These are phyloP conservation scores for Ictidomys tridecemlineatus DNA, from an alignment of 2,113 vertebrate species.

Conservation along the genomic window DNA sequence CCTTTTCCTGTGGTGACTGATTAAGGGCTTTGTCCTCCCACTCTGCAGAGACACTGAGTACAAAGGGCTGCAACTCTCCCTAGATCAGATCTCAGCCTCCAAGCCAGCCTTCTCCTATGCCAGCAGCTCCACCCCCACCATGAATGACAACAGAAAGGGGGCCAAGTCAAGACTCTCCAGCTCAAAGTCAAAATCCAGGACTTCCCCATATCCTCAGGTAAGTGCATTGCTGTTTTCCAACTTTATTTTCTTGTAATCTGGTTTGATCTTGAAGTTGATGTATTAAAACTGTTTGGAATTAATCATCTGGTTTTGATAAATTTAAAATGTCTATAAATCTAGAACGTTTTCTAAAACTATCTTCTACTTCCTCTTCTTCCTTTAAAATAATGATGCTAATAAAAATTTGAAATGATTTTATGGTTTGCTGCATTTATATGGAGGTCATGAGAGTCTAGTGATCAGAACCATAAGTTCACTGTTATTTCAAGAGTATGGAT, in stretches of 20 bases:
- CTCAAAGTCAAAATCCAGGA: constrained; percentile 94
- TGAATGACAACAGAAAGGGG: constrained; percentile 92
- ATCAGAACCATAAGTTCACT: background rate
- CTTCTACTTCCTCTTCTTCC: background rate
- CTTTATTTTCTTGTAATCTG: constrained; percentile 55
- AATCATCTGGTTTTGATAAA: constrained; percentile 57
- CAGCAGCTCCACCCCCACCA: constrained; percentile 90
- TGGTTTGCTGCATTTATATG: constrained; percentile 57
- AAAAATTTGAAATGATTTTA: constrained; percentile 55
- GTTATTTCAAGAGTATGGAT: constrained; percentile 28
- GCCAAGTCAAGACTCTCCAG: constrained; percentile 91
- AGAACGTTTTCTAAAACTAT: constrained; percentile 52
- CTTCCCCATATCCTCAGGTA: constrained; percentile 98
- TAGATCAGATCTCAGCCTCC: constrained; percentile 95
- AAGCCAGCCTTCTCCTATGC: constrained; percentile 93
- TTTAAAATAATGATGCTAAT: constrained; percentile 58
- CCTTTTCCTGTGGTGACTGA: constrained; percentile 65
- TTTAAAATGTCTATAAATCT: constrained; percentile 39
- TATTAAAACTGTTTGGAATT: constrained; percentile 53
- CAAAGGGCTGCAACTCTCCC: constrained; percentile 97
- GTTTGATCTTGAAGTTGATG: constrained; percentile 68
- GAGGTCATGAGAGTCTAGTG: background rate
- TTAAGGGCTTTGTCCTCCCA: constrained; percentile 81
- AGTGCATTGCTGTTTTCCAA: background rate
- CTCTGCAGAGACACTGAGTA: constrained; percentile 96